phyloP scores from a whole-genome alignment of 2,888 invertebrate species.

The Steinernema carpocapsae region DNA sequence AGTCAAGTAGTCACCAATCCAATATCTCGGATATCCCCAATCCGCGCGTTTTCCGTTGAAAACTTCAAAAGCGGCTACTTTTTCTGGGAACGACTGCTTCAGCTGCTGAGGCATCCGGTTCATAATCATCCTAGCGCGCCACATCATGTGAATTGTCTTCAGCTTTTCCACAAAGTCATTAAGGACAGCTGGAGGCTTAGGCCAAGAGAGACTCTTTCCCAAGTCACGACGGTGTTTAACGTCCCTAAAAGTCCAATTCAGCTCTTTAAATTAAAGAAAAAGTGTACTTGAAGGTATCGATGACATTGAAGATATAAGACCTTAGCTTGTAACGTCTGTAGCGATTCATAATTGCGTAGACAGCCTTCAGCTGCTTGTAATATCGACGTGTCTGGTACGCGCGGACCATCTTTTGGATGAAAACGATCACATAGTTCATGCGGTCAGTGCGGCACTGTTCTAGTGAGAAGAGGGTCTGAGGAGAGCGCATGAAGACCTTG shows the following conservation, averaged over 20 bases:
- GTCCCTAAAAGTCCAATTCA: constrained; percentile 42
- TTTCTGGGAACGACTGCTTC: constrained; percentile 77
- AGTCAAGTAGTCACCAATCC: constrained; percentile 84
- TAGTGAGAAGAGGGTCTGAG: constrained; percentile 85
- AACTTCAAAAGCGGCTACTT: constrained; percentile 78
- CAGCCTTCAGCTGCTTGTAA: constrained; percentile 85
- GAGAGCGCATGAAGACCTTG: constrained; percentile 91
- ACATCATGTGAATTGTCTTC: constrained; percentile 55
- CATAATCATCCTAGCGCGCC: constrained; percentile 61
- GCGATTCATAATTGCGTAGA: constrained; percentile 80
- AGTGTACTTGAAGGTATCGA: constrained; percentile 74
- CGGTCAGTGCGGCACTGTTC: constrained; percentile 85
- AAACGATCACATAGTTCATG: constrained; percentile 87
- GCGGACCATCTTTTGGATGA: constrained; percentile 90
- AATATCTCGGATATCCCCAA: constrained; percentile 81
- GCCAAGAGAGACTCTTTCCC: constrained; percentile 83
- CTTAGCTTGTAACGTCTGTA: constrained; percentile 82
- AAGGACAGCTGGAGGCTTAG: constrained; percentile 78
- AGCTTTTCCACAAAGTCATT: constrained; percentile 73
- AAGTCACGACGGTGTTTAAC: constrained; percentile 78
- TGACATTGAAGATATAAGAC: constrained; percentile 77
- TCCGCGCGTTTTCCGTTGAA: constrained; percentile 76
- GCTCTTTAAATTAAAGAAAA: background rate
- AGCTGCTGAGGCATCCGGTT: constrained; percentile 59
- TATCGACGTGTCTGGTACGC: constrained; percentile 81